phyloP scores from a whole-genome alignment of 2,888 invertebrate genomes.

The Himalopsyche kuldschensis region DNA sequence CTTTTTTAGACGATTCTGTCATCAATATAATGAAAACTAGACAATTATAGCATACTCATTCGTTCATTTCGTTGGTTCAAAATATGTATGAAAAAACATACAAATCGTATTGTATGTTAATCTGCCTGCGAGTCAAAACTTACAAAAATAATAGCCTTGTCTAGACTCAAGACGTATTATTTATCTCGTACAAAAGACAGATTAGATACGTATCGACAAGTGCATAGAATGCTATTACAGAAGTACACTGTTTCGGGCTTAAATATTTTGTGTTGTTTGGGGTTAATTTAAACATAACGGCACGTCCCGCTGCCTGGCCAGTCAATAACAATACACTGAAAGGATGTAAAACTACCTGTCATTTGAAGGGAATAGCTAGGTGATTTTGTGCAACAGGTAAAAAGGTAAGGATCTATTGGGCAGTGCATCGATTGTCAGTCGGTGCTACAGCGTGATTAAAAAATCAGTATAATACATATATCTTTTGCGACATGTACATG shows the following conservation, averaged over 20 bases:
- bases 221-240: slow-evolving; percentile 11
- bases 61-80: no score
- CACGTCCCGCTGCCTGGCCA: slow-evolving; percentile 7
- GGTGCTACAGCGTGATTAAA: no score
- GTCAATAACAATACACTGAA: slow-evolving; percentile 2
- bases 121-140: no score
- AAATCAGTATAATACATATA: no score
- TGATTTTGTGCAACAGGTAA: slow-evolving; percentile 36
- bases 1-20: no score
- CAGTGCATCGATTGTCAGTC: background rate
- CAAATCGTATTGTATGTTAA: no score
- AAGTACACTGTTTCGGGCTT: slow-evolving; percentile 13
- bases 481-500: no score
- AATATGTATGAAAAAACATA: no score
- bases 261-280: slow-evolving; percentile 14
- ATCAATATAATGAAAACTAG: no score
- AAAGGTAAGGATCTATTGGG: background rate
- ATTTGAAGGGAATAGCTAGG: slow-evolving; percentile 3
- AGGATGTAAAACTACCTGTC: slow-evolving; percentile 25
- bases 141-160: background rate
- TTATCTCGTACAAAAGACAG: background rate
- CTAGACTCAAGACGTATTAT: background rate
- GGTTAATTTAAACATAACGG: slow-evolving; percentile 35
- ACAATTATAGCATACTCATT: no score
- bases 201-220: background rate